Conservation (phyloP, 2,888 invertebrate genomes). For the Drosophila seclusa region DNA sequence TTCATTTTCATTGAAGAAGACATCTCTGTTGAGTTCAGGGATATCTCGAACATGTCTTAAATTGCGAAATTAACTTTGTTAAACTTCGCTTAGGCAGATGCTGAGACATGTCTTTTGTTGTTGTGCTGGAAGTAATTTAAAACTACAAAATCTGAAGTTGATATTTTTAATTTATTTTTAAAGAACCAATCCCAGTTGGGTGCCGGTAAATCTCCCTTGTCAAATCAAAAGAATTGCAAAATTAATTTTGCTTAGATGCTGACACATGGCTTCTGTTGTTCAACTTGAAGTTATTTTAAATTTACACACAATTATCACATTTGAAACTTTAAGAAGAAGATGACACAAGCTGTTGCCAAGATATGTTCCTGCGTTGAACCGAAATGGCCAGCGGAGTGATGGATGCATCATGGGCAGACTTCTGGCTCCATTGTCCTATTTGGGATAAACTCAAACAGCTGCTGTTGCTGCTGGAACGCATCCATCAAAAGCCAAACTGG, state of each 20-base stretch:
- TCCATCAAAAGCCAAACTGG: conserved; percentile 68
- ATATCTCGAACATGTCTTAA: not conserved
- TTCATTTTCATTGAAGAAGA: not conserved
- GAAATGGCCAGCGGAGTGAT: conserved; percentile 37
- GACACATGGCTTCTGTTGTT: not conserved
- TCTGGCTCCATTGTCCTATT: conserved; percentile 36
- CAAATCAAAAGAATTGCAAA: not conserved
- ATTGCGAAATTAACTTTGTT: not conserved
- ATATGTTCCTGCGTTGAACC: conserved; percentile 15
- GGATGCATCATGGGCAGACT: conserved; percentile 50
- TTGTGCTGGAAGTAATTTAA: not conserved
- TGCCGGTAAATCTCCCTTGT: not conserved
- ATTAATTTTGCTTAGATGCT: not conserved
- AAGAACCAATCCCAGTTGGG: not conserved
- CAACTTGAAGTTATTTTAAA: not conserved
- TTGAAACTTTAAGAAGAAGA: conserved; percentile 17
- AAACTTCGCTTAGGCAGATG: not conserved
- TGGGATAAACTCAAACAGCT: conserved; percentile 32
- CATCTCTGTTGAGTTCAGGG: not conserved
- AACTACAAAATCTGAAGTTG: not conserved
- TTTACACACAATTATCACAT: conserved; percentile 24
- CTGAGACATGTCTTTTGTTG: not conserved
- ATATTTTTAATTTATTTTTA: not conserved
- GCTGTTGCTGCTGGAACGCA: conserved; percentile 47
- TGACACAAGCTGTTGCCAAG: conserved; percentile 9